Evolutionary conservation across 2,113 vertebrate species (phyloP).

Genomic region (Caracal caracal): DNA sequence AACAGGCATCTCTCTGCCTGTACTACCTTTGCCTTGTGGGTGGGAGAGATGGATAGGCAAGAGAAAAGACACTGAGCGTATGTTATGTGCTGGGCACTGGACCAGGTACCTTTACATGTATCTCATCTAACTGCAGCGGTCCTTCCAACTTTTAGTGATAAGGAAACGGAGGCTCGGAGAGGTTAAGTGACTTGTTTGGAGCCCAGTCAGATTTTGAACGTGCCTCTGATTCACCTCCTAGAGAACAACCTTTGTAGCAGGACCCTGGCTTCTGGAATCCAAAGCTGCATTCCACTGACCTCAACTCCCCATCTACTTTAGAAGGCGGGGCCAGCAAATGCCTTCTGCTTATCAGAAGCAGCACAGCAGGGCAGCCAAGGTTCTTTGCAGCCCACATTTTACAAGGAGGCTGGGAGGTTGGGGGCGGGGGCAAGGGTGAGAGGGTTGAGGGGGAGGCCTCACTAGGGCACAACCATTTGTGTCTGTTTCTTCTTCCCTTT

Average conservation of each 20-base stretch:
- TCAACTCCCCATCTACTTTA: background rate
- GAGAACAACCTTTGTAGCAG: background rate
- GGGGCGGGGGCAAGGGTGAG: background rate
- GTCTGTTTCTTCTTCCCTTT: background rate
- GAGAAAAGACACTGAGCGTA: background rate
- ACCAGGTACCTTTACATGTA: background rate
- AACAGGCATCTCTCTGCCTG: background rate
- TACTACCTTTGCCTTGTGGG: background rate
- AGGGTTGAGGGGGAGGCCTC: background rate
- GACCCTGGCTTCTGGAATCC: constrained; percentile 39
- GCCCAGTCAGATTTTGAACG: background rate
- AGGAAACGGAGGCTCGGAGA: background rate
- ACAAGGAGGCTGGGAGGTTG: background rate
- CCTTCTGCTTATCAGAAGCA: background rate
- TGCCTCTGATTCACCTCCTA: background rate
- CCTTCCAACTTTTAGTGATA: background rate
- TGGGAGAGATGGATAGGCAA: background rate
- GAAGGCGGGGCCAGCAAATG: background rate
- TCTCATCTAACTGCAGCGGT: background rate
- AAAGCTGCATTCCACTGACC: constrained; percentile 44
- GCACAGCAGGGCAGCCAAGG: background rate
- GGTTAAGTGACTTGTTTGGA: background rate
- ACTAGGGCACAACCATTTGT: background rate
- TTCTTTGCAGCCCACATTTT: background rate
- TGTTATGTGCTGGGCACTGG: background rate